phyloP scores from a whole-genome alignment of 64 coral and sea anemone species.

The Porites lutea region DNA sequence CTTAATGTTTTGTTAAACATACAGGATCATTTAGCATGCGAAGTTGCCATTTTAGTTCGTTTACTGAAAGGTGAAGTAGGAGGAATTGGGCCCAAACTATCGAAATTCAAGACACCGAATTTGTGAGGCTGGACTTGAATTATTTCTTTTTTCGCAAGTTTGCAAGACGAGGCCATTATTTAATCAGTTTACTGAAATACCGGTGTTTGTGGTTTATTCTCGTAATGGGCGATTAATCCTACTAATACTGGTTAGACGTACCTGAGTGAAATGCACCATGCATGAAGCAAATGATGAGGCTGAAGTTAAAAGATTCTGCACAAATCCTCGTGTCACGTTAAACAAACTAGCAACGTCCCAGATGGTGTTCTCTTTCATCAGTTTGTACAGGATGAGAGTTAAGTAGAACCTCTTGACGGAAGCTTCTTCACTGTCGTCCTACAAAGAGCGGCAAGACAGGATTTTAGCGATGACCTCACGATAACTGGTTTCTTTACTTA shows the following conservation, averaged over 20 bases:
- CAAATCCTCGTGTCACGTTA: constrained; percentile 89
- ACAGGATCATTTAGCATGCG: too few relatives aligned
- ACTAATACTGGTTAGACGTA: background rate
- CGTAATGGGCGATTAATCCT: too few relatives aligned
- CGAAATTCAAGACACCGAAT: too few relatives aligned
- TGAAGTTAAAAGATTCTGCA: constrained; percentile 90
- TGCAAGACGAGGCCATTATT: too few relatives aligned
- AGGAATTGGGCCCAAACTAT: too few relatives aligned
- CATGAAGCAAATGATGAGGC: constrained; percentile 86
- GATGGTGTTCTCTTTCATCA: constrained; percentile 73
- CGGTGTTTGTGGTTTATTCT: too few relatives aligned
- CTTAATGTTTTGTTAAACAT: too few relatives aligned
- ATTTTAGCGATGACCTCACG: background rate
- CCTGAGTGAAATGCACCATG: constrained; percentile 92
- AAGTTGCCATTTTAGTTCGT: too few relatives aligned
- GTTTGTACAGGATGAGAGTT: constrained; percentile 90
- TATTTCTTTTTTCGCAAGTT: too few relatives aligned
- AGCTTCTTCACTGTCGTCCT: constrained; percentile 21
- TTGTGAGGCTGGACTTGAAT: too few relatives aligned
- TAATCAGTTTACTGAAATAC: too few relatives aligned
- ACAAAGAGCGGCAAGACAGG: background rate
- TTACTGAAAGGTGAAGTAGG: too few relatives aligned
- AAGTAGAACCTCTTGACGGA: constrained; percentile 80
- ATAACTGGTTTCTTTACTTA: background rate
- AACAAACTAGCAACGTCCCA: constrained; percentile 83